phyloP scores from a whole-genome alignment of 2,113 vertebrate genomes.

The Laticauda colubrina region DNA sequence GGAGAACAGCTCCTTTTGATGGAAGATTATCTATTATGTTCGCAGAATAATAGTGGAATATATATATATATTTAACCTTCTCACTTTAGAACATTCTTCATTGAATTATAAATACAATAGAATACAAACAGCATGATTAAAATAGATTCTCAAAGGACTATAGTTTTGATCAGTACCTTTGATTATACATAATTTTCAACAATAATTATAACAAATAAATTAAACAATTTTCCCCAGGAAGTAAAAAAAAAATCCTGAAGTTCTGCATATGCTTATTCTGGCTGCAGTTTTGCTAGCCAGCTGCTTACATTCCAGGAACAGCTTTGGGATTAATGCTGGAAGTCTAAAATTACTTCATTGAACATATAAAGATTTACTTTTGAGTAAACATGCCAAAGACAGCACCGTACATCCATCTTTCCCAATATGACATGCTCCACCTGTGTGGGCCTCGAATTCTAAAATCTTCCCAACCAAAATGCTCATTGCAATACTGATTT shows the following conservation, averaged over 20 bases:
- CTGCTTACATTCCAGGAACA: neutral
- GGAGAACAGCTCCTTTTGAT: slow-evolving; percentile 2
- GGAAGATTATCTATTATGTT: slow-evolving; percentile 9
- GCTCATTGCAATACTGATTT: neutral
- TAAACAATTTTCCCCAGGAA: neutral
- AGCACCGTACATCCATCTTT: neutral
- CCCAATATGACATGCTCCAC: neutral
- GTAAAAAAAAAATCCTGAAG: neutral
- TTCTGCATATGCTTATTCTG: neutral
- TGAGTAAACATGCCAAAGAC: neutral
- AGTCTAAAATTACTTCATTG: neutral
- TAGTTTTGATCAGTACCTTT: neutral
- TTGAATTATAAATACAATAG: neutral
- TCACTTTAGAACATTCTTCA: slow-evolving; percentile 16
- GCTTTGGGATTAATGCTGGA: neutral
- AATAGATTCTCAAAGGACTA: neutral
- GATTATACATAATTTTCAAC: neutral
- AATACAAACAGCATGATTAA: neutral
- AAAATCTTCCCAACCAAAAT: neutral
- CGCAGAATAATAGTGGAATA: neutral
- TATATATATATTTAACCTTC: slow-evolving; percentile 5
- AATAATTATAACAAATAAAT: neutral
- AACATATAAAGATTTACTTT: neutral
- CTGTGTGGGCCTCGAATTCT: neutral
- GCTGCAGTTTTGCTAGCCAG: neutral